Base-by-base conservation (phyloP, 2,113 vertebrate genomes). In the Pycnonotus jocosus region DNA sequence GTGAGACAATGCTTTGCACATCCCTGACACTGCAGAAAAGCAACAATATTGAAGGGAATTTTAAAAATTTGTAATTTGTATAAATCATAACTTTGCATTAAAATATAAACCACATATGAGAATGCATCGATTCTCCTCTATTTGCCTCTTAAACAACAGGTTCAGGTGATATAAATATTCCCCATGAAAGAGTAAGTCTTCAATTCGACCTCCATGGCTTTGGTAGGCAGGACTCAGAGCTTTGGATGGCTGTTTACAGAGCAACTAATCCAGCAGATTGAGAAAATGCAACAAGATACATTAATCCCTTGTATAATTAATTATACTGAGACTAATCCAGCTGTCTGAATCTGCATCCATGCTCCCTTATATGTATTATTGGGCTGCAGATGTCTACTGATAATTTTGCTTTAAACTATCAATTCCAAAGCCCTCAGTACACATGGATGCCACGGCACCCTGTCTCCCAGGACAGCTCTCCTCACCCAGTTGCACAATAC, bases 241-340 rank as follows among this genome's bases (percentile, higher is more conserved):
- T 37, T 44, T 0, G 0, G 21, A 27, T 2, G 1, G 57, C 22
- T 40, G 35, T 37, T 56, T 56, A 47, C 31, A 85, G 33, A 76
- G 37, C 44, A 79, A 69, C 42, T 74, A 7, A 47, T 28, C 19
- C 3, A 53, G 12, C 38, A 83, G 40, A 54, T 4, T 2, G 12
- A 70, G 48, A 76, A 91, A 92, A 60, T 30, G 31, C 57, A 81
- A 37, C 1, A 84, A 76, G 17, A 62, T 18, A 70, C 20, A 3
- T 50, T 50, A 71, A 79, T 53, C n/a, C 40, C 58, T 31, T 44
- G 40, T 37, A 61, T 40, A 81, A 78, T 71, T 78, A 88, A 90
- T 51, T 90, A 66, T 4, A 79, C 13, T 40, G 37, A 68, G 38
- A 30, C 27, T 62, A 73, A 62, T 68, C 48, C 65, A 74, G 64